Evolutionary conservation across 37 sponge, comb jelly and placozoan species (phyloP).

Genomic region (Agelas oroides): DNA sequence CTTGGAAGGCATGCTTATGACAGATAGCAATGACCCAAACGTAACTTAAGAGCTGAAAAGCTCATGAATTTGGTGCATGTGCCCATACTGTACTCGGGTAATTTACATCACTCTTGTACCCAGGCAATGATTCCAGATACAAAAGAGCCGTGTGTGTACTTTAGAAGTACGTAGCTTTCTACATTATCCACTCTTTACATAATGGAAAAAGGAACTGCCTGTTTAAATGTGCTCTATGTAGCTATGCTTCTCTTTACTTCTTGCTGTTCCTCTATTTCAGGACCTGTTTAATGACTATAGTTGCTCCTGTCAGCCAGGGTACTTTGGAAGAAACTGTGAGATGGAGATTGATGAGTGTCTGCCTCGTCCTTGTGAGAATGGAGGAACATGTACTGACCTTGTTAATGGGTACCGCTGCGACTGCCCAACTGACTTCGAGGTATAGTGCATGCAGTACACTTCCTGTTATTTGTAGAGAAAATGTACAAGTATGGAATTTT

Average conservation of each 20-base stretch:
- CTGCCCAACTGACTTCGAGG: conserved; percentile 49
- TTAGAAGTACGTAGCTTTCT: too few species aligned
- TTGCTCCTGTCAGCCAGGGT: conserved; percentile 71
- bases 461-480: too few species aligned
- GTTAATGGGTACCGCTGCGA: conserved; percentile 49
- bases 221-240: not conserved
- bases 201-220: not conserved
- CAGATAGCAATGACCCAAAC: too few species aligned
- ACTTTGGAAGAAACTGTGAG: conserved; percentile 71
- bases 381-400: conserved; percentile 71
- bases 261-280: not conserved
- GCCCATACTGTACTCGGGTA: too few species aligned
- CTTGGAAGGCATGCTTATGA: too few species aligned
- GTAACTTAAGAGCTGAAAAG: too few species aligned
- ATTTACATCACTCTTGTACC: too few species aligned
- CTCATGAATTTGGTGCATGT: too few species aligned
- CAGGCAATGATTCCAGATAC: too few species aligned
- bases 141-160: too few species aligned
- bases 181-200: too few species aligned
- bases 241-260: not conserved
- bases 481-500: too few species aligned
- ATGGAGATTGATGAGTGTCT: conserved; percentile 64
- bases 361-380: conserved; percentile 63
- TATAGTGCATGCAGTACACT: not conserved
- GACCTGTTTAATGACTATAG: conserved; percentile 34